These are phyloP conservation scores for Glossophaga mutica DNA, from an alignment of 2,797 vertebrate genomes.

Conservation along the genomic window DNA sequence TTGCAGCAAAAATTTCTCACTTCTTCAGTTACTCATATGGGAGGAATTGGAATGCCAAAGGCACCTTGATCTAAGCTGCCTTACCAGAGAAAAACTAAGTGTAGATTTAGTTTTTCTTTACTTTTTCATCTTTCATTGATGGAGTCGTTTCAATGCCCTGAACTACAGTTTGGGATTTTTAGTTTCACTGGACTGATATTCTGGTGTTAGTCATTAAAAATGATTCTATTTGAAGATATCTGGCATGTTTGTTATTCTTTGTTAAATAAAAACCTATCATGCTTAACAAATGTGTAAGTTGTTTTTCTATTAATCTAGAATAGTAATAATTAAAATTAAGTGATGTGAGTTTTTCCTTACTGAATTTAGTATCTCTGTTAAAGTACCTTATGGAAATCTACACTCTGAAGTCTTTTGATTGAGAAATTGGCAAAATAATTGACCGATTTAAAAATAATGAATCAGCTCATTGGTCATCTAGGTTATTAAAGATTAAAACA, in stretches of 20 bases:
- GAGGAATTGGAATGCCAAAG: neutral
- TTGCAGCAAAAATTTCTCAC: neutral
- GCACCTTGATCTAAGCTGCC: slow-evolving; percentile 20
- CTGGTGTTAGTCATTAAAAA: neutral
- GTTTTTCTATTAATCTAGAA: neutral
- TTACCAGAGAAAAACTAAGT: neutral
- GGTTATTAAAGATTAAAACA: neutral
- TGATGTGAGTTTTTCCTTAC: neutral
- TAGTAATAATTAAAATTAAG: neutral
- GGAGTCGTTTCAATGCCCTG: neutral
- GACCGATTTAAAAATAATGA: neutral
- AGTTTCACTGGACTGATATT: slow-evolving; percentile 11
- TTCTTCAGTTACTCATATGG: neutral
- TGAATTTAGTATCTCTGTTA: slow-evolving; percentile 27
- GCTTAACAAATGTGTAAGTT: neutral
- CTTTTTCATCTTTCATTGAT: neutral
- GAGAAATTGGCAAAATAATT: neutral
- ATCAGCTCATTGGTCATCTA: neutral
- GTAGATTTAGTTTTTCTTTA: neutral
- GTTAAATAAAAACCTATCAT: neutral
- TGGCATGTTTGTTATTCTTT: neutral
- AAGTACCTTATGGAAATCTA: neutral
- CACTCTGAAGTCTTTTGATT: neutral
- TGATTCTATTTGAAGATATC: neutral
- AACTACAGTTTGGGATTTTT: neutral